These are phyloP conservation scores for Lithobates pipiens DNA, from an alignment of 2,797 vertebrate species.

Conservation along the genomic window DNA sequence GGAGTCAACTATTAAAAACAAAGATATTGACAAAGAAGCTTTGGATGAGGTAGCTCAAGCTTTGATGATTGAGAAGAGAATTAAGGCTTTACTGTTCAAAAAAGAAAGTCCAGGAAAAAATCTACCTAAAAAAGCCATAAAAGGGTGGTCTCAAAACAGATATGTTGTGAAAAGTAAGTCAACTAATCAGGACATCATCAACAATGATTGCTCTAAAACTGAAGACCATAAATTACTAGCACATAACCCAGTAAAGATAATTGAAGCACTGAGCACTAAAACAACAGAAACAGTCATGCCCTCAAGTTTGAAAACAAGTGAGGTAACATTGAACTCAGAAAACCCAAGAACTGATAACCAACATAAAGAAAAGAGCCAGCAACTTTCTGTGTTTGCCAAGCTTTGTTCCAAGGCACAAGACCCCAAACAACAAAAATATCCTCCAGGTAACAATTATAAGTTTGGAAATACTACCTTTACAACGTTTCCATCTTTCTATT, in stretches of 20 bases:
- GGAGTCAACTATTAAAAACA: not conserved
- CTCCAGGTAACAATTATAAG: constrained; percentile 10
- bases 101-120: not conserved
- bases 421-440: not conserved
- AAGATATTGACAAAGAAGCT: not conserved
- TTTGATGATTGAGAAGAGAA: constrained; percentile 39
- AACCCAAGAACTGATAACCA: not conserved
- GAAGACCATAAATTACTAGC: not conserved
- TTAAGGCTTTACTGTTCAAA: not conserved
- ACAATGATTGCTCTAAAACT: not conserved
- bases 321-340: not conserved
- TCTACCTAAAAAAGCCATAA: not conserved
- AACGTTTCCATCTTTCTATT: too few species aligned
- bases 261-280: not conserved
- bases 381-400: constrained; percentile 64
- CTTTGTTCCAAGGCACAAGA: constrained; percentile 59
- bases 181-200: not conserved
- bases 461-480: too few species aligned
- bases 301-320: not conserved
- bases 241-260: not conserved
- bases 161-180: not conserved
- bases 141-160: not conserved
- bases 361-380: constrained; percentile 50
- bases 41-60: constrained; percentile 55
- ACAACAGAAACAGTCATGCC: not conserved